These are phyloP conservation scores for Tragelaphus scriptus DNA, from an alignment of 2,113 vertebrate genomes.

Conservation along the genomic window DNA sequence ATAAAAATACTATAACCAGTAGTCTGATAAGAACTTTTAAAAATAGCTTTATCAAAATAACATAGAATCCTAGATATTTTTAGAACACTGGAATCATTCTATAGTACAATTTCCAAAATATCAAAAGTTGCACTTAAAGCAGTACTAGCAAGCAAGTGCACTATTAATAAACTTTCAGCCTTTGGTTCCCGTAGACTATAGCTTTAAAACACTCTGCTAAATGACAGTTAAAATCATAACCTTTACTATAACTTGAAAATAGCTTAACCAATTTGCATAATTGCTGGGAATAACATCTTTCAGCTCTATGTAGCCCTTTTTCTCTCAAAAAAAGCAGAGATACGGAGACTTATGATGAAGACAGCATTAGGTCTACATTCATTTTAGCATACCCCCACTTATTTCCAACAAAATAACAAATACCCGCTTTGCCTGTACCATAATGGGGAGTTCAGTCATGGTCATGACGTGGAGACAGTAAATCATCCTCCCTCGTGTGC, in stretches of 20 bases:
- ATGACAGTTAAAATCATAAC: neutral
- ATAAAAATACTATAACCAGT: neutral
- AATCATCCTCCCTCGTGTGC: neutral
- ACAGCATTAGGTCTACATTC: neutral
- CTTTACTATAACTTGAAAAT: constrained; percentile 30
- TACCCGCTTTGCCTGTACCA: neutral
- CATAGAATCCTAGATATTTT: neutral
- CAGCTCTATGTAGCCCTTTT: neutral
- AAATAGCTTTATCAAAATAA: neutral
- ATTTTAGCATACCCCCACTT: neutral
- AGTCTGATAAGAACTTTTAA: neutral
- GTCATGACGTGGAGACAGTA: neutral
- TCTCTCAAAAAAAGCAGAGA: neutral
- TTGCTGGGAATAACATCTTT: neutral
- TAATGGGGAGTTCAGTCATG: neutral
- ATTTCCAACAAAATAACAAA: neutral
- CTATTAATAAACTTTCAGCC: neutral
- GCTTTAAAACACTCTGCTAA: neutral
- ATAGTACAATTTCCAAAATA: neutral
- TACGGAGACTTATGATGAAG: neutral
- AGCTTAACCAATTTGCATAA: neutral
- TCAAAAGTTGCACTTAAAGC: neutral
- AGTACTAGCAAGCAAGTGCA: neutral
- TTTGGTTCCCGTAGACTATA: neutral
- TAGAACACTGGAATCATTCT: neutral